phyloP scores from a whole-genome alignment of 2,888 invertebrate species.

The Rhingia campestris region DNA sequence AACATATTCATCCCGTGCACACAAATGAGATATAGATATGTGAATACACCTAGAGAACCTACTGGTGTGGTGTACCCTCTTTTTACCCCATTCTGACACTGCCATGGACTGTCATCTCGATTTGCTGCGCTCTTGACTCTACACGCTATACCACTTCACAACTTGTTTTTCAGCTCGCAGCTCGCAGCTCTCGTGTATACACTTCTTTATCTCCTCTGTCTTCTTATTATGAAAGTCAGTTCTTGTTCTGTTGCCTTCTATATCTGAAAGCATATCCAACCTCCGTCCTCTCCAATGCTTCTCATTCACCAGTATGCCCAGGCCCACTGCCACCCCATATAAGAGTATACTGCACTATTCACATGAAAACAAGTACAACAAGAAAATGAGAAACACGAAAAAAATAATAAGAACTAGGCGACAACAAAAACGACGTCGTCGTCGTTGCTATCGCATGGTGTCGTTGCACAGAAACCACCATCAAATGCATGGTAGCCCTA shows the following conservation, averaged over 20 bases:
- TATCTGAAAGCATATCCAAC: constrained; percentile 7
- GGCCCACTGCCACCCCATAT: neutral
- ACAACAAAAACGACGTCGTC: constrained; percentile 18
- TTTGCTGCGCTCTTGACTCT: constrained; percentile 23
- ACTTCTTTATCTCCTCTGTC: constrained; percentile 24
- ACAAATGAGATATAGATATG: constrained; percentile 7
- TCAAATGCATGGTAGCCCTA: constrained; percentile 58
- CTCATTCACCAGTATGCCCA: neutral
- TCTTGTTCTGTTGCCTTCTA: constrained; percentile 38
- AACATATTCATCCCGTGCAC: constrained; percentile 26
- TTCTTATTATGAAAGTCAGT: constrained; percentile 27
- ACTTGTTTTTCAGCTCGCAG: constrained; percentile 37
- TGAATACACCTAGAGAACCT: neutral
- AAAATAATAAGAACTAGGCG: constrained; percentile 30
- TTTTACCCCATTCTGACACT: neutral
- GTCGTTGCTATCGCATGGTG: constrained; percentile 19
- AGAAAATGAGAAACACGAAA: constrained; percentile 30
- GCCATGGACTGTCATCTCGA: constrained; percentile 19
- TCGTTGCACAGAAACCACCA: constrained; percentile 49
- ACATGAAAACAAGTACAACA: constrained; percentile 34
- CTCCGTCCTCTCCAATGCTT: neutral
- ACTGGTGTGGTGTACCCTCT: neutral
- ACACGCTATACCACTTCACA: constrained; percentile 38
- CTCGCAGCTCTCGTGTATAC: constrained; percentile 16
- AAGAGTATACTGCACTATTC: constrained; percentile 1